These are phyloP conservation scores for Clarias platycephalus DNA, from an alignment of 2,797 vertebrate genomes.

Conservation along the genomic window DNA sequence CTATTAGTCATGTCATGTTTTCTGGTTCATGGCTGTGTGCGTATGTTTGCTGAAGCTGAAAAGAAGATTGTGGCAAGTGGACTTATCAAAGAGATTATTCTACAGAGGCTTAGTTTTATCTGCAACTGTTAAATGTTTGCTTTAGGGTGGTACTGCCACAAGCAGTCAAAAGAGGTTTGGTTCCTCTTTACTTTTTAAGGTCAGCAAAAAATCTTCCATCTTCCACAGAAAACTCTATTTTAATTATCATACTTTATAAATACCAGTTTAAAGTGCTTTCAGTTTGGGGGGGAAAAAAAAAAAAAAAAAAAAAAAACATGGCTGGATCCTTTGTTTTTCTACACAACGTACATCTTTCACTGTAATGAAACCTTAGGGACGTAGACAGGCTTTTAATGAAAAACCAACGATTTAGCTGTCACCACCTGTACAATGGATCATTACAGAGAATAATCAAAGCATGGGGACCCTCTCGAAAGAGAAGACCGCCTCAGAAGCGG, in stretches of 20 bases:
- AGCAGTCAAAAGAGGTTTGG: not conserved
- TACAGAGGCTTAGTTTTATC: not conserved
- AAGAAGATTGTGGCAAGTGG: not conserved
- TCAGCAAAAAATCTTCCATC: not conserved
- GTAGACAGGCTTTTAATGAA: constrained; percentile 49
- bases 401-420: constrained; percentile 47
- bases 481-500: constrained; percentile 14
- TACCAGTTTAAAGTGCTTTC: not conserved
- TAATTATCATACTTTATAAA: not conserved
- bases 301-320: not conserved
- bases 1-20: constrained; percentile 18
- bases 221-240: not conserved
- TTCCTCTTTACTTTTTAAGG: not conserved
- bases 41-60: not conserved
- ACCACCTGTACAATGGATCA: constrained; percentile 15
- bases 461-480: constrained; percentile 15
- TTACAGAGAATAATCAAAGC: constrained; percentile 30
- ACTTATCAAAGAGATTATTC: not conserved
- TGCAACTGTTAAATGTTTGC: not conserved
- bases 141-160: not conserved
- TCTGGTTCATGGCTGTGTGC: not conserved
- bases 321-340: constrained; percentile 18
- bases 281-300: not conserved
- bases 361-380: constrained; percentile 42
- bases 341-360: constrained; percentile 19